Percentiles rank a stretch among this genome's conserved stretches.
Conservation (phyloP, 2,113 vertebrate species). For the Oxygymnocypris stewartii region DNA sequence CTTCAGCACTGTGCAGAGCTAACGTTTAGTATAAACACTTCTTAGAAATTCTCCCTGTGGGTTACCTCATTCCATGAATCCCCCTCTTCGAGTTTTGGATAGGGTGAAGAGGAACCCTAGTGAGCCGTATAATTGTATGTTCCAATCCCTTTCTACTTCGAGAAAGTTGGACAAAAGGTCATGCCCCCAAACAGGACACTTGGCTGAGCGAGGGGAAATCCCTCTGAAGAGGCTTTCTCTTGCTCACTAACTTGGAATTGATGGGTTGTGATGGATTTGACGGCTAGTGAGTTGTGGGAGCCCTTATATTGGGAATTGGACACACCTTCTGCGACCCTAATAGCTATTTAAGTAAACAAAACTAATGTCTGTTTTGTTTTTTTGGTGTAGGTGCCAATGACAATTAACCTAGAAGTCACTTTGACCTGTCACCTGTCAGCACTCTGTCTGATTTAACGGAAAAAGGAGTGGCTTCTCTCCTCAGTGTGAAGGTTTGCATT, state of each 20-base stretch:
- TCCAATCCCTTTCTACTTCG: slow-evolving; percentile 38
- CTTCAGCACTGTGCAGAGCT: slow-evolving; percentile 26
- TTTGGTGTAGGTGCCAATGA: slow-evolving; percentile 18
- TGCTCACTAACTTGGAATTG: slow-evolving; percentile 20
- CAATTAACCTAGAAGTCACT: slow-evolving; percentile 57
- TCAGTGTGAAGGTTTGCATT: slow-evolving; percentile 51
- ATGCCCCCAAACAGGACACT: slow-evolving; percentile 27
- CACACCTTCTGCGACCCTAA: background rate
- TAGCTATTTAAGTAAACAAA: slow-evolving; percentile 9
- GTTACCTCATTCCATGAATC: slow-evolving; percentile 64
- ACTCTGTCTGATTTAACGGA: slow-evolving; percentile 44
- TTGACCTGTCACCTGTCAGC: slow-evolving; percentile 60
- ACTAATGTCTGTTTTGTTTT: background rate
- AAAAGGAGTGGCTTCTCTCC: slow-evolving; percentile 54
- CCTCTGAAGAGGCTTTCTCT: slow-evolving; percentile 33
- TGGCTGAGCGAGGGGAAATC: slow-evolving; percentile 45
- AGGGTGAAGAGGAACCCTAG: slow-evolving; percentile 22
- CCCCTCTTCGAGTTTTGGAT: slow-evolving; percentile 44
- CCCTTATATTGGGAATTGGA: background rate
- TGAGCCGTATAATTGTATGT: slow-evolving; percentile 39
- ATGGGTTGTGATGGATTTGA: slow-evolving; percentile 17
- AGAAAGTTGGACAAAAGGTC: slow-evolving; percentile 40
- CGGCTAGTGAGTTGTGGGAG: background rate
- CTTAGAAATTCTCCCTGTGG: slow-evolving; percentile 61
- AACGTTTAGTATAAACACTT: slow-evolving; percentile 61